Conservation (phyloP, 2,888 invertebrate genomes). For the Emmelina monodactyla region DNA sequence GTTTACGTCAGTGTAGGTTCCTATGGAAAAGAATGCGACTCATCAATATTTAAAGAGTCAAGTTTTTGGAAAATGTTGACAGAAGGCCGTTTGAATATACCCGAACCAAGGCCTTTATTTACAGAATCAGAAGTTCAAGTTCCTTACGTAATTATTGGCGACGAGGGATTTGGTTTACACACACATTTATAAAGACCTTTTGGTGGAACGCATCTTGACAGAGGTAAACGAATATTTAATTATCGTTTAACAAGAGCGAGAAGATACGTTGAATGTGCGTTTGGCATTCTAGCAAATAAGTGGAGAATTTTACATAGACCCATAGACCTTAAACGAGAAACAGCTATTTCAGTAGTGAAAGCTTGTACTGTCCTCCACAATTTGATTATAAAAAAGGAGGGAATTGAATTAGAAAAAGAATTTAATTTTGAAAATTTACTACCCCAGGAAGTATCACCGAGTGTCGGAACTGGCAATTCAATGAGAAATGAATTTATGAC, state of each 20-base stretch:
- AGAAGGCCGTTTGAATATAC: constrained; percentile 17
- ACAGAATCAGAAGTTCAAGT: constrained; percentile 13
- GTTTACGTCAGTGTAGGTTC: constrained; percentile 16
- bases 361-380: too few relatives aligned
- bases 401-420: too few relatives aligned
- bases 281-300: constrained; percentile 16
- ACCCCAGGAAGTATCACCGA: constrained; percentile 14
- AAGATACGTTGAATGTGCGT: constrained; percentile 14
- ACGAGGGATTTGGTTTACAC: constrained; percentile 14
- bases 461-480: constrained; percentile 1
- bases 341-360: constrained; percentile 10
- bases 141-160: constrained; percentile 14
- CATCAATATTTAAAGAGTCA: constrained; percentile 17
- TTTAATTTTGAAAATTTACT: constrained; percentile 15
- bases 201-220: constrained; percentile 3
- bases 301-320: constrained; percentile 16
- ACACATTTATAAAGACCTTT: constrained; percentile 13
- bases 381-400: too few relatives aligned
- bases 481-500: constrained; percentile 9
- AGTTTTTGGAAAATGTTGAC: constrained; percentile 18
- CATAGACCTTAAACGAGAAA: constrained; percentile 10
- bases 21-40: constrained; percentile 19
- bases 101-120: constrained; percentile 15
- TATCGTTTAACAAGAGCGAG: too few relatives aligned
- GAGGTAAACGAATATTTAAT: constrained; percentile 11